phyloP scores from a whole-genome alignment of 1,140 invertebrate genomes.

The Plodia interpunctella region DNA sequence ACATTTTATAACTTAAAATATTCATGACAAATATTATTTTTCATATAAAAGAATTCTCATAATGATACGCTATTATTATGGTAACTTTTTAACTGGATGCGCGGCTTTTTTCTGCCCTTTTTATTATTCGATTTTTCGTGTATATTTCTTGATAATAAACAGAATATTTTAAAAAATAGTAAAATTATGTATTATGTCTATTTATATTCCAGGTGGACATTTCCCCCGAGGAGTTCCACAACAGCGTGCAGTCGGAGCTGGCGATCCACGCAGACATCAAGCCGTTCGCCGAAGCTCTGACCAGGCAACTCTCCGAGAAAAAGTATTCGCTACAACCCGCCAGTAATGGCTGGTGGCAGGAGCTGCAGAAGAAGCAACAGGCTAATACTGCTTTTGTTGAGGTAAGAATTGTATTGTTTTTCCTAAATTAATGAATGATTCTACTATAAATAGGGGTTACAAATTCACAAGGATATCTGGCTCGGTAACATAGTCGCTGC shows the following conservation, averaged over 20 bases:
- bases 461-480: too few species aligned
- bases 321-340: constrained; percentile 71
- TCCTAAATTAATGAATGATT: too few species aligned
- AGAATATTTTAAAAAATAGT: neutral
- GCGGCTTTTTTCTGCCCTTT: too few species aligned
- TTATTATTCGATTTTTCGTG: neutral
- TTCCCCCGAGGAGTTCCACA: constrained; percentile 93
- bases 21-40: too few species aligned
- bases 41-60: too few species aligned
- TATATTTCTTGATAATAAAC: neutral
- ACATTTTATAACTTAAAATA: too few species aligned
- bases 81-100: too few species aligned
- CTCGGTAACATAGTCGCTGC: too few species aligned
- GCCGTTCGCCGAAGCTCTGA: constrained; percentile 81
- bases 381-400: constrained; percentile 79
- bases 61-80: too few species aligned
- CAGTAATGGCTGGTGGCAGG: constrained; percentile 78
- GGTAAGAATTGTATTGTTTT: constrained; percentile 55
- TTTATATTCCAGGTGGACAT: constrained; percentile 86
- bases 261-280: constrained; percentile 89
- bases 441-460: too few species aligned
- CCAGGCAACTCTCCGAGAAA: constrained; percentile 74
- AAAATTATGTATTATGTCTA: constrained; percentile 3
- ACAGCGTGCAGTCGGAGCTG: constrained; percentile 86
- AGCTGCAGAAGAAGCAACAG: constrained; percentile 78